Evolutionary conservation across 2,797 vertebrate species (phyloP), one percentile per base, ranked within the genome.

Genomic region (Takifugu ocellatus): DNA sequence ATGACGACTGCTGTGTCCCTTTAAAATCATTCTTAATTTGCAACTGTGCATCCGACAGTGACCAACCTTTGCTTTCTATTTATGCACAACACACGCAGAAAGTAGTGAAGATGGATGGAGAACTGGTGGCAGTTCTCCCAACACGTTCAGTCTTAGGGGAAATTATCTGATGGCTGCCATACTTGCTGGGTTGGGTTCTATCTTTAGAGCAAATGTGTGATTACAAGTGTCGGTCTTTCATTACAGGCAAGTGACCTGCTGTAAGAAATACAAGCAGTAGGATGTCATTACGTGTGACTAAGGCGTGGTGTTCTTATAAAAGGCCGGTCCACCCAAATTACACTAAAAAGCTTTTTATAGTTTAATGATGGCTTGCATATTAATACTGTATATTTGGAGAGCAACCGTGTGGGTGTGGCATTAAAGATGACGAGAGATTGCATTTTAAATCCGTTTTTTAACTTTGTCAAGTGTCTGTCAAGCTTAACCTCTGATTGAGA

Each of bases 201-300:
- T 77, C 73, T 81, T 84, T 75, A 76, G 83, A 78, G 63, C 52
- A 25, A 83, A 82, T 81, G 78, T 85, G 81, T 84, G 83, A 89
- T 89, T 83, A 79, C 47, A 66, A 79, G 53, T 77, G 80, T 74
- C 51, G 45, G 78, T 77, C 79, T 83, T 74, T 86, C 68, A 88
- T 87, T 89, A 85, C 16, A 63, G 56, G 63, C 53, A 49, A 57
- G 63, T 25, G 64, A 57, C 58, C 73, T 65, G 65, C 62, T 73
- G 59, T 73, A 77, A 77, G 66, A 70, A 58, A 75, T 25, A 39
- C 53, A 52, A 61, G 56, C 15, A 64, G 29, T 36, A 6, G 17
- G 44, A 46, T 33, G 49, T 43, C 58, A 39, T 49, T 51, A 39
- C 50, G 53, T 57, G 61, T 49, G 61, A 51, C 43, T 63, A 49